These are phyloP conservation scores for Paracentrotus lividus DNA, from an alignment of 53 echinoderm and acorn worm genomes.

Conservation along the genomic window DNA sequence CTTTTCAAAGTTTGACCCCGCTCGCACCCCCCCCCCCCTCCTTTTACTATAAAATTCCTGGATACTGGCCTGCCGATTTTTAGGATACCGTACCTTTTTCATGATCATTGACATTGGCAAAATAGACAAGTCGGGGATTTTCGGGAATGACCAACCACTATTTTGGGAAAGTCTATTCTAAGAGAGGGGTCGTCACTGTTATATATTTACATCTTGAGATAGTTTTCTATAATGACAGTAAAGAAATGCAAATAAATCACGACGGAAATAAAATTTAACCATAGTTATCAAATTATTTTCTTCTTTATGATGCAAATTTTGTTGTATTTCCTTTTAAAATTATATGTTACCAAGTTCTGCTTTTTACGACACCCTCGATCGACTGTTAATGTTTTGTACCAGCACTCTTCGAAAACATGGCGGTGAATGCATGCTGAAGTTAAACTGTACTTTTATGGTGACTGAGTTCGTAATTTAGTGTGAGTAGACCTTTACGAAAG, in stretches of 20 bases:
- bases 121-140: no score
- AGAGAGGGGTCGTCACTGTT: not conserved
- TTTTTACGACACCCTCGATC: not conserved
- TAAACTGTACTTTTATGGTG: not conserved
- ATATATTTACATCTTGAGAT: not conserved
- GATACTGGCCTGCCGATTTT: no score
- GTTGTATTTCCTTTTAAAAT: not conserved
- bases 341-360: not conserved
- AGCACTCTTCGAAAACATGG: slow-evolving; percentile 49
- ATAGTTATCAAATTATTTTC: not conserved
- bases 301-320: no score
- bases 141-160: no score
- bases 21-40: no score
- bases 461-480: no score
- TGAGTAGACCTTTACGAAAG: no score
- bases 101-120: no score
- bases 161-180: not conserved
- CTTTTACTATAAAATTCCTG: no score
- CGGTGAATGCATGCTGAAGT: not conserved
- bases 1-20: no score
- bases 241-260: not conserved
- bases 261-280: not conserved
- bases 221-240: not conserved
- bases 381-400: not conserved
- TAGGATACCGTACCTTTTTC: no score